Evolutionary conservation across 2,888 invertebrate genomes (phyloP).

Genomic region (Ichneumon xanthorius): DNA sequence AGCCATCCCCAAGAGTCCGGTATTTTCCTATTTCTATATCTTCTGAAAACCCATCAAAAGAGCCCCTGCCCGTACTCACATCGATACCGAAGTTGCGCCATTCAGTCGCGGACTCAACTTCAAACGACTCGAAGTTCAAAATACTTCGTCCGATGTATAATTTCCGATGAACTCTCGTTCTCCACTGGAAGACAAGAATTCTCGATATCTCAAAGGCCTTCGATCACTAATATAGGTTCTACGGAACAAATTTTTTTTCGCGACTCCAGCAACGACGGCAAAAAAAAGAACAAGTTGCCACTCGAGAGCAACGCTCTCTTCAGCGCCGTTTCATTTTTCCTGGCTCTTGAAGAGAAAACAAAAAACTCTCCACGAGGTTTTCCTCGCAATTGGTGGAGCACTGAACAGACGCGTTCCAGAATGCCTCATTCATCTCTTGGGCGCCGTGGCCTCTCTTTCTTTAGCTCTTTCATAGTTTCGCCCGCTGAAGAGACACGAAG

Average conservation of each 20-base stretch:
- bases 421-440: slow-evolving; percentile 12
- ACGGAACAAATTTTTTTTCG: neutral
- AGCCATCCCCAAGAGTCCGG: neutral
- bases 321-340: neutral
- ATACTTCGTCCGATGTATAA: neutral
- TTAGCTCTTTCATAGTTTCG: slow-evolving; percentile 1
- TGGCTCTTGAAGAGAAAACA: neutral
- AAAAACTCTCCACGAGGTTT: neutral
- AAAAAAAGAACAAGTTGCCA: neutral
- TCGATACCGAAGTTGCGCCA: neutral
- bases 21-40: neutral
- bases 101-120: neutral
- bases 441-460: neutral
- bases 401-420: neutral
- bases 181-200: neutral
- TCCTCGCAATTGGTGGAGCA: neutral
- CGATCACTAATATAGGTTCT: neutral
- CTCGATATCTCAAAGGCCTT: neutral
- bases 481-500: neutral
- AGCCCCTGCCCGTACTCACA: neutral
- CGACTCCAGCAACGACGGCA: neutral
- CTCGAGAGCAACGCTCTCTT: neutral
- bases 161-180: neutral
- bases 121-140: neutral
- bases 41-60: neutral